These are phyloP conservation scores for Takifugu bimaculatus DNA, from an alignment of 2,113 vertebrate species.

Conservation along the genomic window DNA sequence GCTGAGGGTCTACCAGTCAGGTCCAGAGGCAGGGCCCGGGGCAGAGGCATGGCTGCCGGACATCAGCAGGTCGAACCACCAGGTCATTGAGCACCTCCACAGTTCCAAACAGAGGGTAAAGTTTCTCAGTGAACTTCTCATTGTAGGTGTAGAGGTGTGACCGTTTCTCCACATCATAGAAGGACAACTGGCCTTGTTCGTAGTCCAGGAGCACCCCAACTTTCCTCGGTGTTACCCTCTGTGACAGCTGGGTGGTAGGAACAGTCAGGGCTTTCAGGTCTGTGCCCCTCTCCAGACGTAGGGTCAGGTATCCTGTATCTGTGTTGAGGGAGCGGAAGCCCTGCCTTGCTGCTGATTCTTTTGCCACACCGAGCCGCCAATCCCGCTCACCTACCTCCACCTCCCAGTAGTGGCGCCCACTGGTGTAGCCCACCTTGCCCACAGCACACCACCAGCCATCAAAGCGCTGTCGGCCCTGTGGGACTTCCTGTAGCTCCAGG, in stretches of 20 bases:
- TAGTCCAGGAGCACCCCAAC: conserved; percentile 76
- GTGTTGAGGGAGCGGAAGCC: conserved; percentile 72
- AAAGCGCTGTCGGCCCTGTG: conserved; percentile 52
- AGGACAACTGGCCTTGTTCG: conserved; percentile 76
- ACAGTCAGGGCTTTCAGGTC: conserved; percentile 73
- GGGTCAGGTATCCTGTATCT: conserved; percentile 68
- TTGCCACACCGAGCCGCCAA: conserved; percentile 87
- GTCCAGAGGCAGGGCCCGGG: conserved; percentile 73
- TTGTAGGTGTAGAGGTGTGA: conserved; percentile 76
- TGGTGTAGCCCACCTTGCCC: conserved; percentile 58
- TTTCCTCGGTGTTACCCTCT: conserved; percentile 49
- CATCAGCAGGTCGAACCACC: conserved; percentile 58
- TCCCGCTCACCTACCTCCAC: conserved; percentile 80
- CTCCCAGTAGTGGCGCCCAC: conserved; percentile 81
- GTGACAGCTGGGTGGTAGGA: conserved; percentile 56
- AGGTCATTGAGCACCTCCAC: conserved; percentile 73
- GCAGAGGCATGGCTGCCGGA: conserved; percentile 69
- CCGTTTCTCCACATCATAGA: conserved; percentile 73
- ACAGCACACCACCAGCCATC: conserved; percentile 72
- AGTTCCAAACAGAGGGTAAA: conserved; percentile 75
- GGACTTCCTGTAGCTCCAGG: conserved; percentile 62
- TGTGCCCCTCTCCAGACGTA: conserved; percentile 72
- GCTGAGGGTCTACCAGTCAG: conserved; percentile 32
- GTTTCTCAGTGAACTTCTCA: conserved; percentile 70
- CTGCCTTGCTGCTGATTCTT: conserved; percentile 77